phyloP scores from a whole-genome alignment of 2,113 vertebrate species.

The Arvicanthis niloticus region DNA sequence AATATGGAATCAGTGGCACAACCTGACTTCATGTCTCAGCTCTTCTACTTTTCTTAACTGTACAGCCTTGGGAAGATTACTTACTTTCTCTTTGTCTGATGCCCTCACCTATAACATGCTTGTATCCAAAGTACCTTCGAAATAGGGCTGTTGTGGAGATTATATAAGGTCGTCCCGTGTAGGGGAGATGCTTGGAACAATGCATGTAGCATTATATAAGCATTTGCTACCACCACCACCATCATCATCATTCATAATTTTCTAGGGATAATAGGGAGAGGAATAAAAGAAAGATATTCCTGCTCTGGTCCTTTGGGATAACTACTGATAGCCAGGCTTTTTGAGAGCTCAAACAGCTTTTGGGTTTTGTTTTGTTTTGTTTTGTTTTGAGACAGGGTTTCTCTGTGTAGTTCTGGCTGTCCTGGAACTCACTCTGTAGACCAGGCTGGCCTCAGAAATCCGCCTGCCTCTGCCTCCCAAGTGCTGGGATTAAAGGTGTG shows the following conservation, averaged over 20 bases:
- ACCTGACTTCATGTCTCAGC: slow-evolving; percentile 6
- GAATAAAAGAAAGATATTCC: background rate
- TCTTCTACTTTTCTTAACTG: slow-evolving; percentile 23
- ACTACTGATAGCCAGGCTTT: background rate
- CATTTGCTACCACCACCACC: background rate
- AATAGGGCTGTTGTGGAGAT: background rate
- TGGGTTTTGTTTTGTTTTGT: too few relatives aligned
- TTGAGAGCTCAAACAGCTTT: background rate
- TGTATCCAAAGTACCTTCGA: slow-evolving; percentile 47
- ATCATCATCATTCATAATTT: slow-evolving; percentile 4
- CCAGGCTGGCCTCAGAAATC: too few relatives aligned
- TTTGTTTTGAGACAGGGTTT: too few relatives aligned
- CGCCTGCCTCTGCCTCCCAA: too few relatives aligned
- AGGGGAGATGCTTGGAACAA: background rate
- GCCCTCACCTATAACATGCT: slow-evolving; percentile 2
- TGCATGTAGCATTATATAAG: background rate
- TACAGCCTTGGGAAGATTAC: slow-evolving; percentile 17
- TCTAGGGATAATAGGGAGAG: background rate
- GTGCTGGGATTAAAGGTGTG: too few relatives aligned
- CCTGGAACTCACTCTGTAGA: too few relatives aligned
- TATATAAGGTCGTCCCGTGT: background rate
- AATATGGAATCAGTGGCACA: background rate
- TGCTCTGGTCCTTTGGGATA: background rate
- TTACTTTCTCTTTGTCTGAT: slow-evolving; percentile 16
- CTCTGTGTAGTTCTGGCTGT: too few relatives aligned